Evolutionary conservation across 2,888 invertebrate species (phyloP), one percentile per base, ranked within the genome.

Genomic region (Leucophenga montana): DNA sequence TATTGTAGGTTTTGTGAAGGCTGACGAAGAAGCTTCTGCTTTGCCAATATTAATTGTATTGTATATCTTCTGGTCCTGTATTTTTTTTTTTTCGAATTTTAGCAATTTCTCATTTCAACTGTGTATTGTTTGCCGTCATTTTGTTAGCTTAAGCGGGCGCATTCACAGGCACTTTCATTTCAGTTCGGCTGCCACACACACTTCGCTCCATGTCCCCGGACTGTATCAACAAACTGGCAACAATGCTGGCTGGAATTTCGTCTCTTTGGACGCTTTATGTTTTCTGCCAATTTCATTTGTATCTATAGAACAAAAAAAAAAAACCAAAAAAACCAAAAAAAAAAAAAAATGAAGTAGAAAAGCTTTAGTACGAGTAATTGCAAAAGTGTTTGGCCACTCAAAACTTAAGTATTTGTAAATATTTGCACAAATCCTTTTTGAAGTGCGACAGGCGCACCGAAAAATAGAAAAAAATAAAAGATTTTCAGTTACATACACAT

Each of bases 381-480:
- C 44, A 62, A 62, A 50, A 66, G 66, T 66, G 66, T 54, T 66
- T 66, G 54, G 54, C 66, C 13, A 66, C 54, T 66, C 66, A 33
- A 65, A 59, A 46, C 69, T 73, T 50, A 66, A 82, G 83, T 66
- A 73, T 74, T 69, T 73, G 75, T 74, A 83, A 78, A 83, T 82
- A 83, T 80, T 78, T 83, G 73, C 69, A 65, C 70, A 73, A 77
- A 76, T 75, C 75, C 72, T 72, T 79, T 78, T 62, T 62, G 20
- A 20, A 18, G 31, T 27, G 22, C 5, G 20, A 57, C 46, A 14
- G 13, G 46, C 46, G n/a, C 46, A 46, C 46, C 13, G 8, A 44
- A 6, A 44, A 44, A 44, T 13, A 44, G 8, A 44, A 44, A 46
- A 13, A 46, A 27, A 57, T 27, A 27, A 57, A 57, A 20, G 57